Evolutionary conservation across 1,140 invertebrate species (phyloP), one percentile per base, ranked within the genome.

Genomic region (Helicorthomorpha holstii): DNA sequence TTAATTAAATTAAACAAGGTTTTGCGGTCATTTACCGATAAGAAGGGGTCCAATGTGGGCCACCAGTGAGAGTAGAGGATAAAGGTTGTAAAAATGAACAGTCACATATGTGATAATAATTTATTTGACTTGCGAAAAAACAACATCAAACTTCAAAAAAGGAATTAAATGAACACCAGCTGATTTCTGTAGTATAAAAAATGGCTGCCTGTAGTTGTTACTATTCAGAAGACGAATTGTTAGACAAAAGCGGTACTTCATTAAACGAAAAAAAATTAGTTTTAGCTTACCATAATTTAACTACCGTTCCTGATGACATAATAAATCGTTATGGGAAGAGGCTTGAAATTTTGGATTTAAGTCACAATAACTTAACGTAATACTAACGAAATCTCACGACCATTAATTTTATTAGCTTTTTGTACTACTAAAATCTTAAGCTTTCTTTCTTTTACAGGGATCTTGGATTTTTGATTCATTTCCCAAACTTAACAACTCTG

Each of bases 331-430:
- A 34, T 34, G 7, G 7, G 7, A 34, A 16, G 29, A 7, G 16
- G 7, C 7, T 34, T 7, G 29, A 34, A 34, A 34, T 16, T 16
- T 34, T 83, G 53, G 80, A 83, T 64, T 73, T 83, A 27, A 81
- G 79, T 62, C 71, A 82, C 55, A 82, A 84, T 63, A 75, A 78
- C 64, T 77, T 82, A 55, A 76, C 73, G 79, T 81, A 67, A 69
- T 26, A 26, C 23, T 1, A 22, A 19, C 16, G 27, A 49, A 45
- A 49, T 24, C 4, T 50, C 43, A 46, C 27, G 4, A 42, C 46
- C 50, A 19, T 10, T 16, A 12, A 24, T 44, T 26, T n/a, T n/a
- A n/a, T n/a, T n/a, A n/a, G n/a, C n/a, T n/a, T n/a, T n/a, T n/a
- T n/a, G n/a, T n/a, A n/a, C n/a, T n/a, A n/a, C n/a, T n/a, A n/a